A percentile compares a stretch with the other conserved stretches of the same genome.
Evolutionary conservation across 2,888 invertebrate species (phyloP).

Genomic region (Macroteleia sp.): DNA sequence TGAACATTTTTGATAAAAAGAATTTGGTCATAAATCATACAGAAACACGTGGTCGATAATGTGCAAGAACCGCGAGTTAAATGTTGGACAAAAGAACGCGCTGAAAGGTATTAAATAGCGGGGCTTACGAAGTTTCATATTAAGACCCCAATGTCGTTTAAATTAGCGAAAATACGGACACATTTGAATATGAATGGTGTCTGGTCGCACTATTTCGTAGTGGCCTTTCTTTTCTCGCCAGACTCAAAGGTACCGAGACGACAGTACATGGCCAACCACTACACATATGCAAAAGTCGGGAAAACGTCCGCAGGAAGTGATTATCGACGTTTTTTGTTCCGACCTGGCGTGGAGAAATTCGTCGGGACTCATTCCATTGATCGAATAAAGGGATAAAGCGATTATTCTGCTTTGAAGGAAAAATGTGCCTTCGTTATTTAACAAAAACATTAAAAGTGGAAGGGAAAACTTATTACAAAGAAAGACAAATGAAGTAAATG

Average conservation of each 20-base stretch:
- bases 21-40: too few species aligned
- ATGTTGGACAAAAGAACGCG: constrained; percentile 20
- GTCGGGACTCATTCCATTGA: constrained; percentile 12
- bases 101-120: constrained; percentile 29
- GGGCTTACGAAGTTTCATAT: constrained; percentile 20
- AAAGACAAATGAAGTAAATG: too few species aligned
- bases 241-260: constrained; percentile 18
- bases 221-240: constrained; percentile 14
- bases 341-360: constrained; percentile 13
- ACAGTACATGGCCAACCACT: background rate
- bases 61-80: constrained; percentile 15
- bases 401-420: constrained; percentile 26
- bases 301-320: constrained; percentile 40
- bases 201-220: constrained; percentile 9
- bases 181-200: constrained; percentile 54
- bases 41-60: constrained; percentile 29
- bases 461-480: too few species aligned
- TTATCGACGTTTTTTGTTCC: constrained; percentile 50
- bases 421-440: background rate
- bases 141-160: constrained; percentile 44
- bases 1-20: too few species aligned
- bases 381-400: constrained; percentile 24
- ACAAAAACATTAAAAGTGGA: too few species aligned
- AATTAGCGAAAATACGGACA: constrained; percentile 53
- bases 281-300: constrained; percentile 29